These are phyloP conservation scores for Nilaparvata lugens DNA, from an alignment of 1,140 invertebrate genomes.

Conservation along the genomic window DNA sequence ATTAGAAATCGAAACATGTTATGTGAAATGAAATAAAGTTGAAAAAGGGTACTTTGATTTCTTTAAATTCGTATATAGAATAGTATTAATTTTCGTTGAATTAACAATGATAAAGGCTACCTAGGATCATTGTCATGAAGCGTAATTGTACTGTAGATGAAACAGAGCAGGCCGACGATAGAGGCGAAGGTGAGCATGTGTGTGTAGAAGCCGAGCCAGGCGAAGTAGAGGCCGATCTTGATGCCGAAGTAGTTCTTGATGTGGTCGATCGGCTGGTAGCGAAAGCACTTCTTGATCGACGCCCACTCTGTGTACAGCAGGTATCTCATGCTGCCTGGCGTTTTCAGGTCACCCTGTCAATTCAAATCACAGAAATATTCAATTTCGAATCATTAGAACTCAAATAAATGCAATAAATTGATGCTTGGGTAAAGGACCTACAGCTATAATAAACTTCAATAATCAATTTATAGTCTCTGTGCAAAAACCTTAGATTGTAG, in stretches of 20 bases:
- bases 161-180: slow-evolving; percentile 69
- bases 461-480: no score
- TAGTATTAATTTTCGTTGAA: neutral
- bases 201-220: slow-evolving; percentile 96
- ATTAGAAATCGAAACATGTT: no score
- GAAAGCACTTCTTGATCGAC: slow-evolving; percentile 64
- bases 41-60: no score
- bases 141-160: slow-evolving; percentile 69
- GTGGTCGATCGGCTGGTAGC: slow-evolving; percentile 82
- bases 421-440: neutral
- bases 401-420: neutral
- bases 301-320: slow-evolving; percentile 81
- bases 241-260: slow-evolving; percentile 85
- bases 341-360: slow-evolving; percentile 58
- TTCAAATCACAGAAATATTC: neutral
- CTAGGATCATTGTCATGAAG: slow-evolving; percentile 61
- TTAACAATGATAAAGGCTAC: slow-evolving; percentile 39
- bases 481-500: no score
- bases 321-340: slow-evolving; percentile 58
- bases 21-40: no score
- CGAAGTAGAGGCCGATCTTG: slow-evolving; percentile 89
- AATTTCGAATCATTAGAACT: neutral
- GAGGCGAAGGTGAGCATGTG: slow-evolving; percentile 83
- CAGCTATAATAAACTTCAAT: no score
- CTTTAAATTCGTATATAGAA: no score